Conservation (phyloP, 2,113 vertebrate species). For the Mesembrinibis cayennensis region DNA sequence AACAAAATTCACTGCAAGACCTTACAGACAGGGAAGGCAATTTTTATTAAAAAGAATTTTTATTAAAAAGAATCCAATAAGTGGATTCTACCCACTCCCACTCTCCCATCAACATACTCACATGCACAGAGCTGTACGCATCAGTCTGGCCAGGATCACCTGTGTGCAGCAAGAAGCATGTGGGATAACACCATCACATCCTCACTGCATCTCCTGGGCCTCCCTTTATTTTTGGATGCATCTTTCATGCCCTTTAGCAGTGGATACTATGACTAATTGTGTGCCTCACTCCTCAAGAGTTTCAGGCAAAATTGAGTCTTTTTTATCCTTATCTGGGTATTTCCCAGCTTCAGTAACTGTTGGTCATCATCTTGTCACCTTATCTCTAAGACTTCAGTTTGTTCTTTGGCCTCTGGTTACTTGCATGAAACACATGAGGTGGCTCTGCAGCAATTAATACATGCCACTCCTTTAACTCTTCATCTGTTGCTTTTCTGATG, state of each 20-base stretch:
- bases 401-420: neutral
- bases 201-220: neutral
- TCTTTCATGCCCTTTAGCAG: neutral
- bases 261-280: rapidly evolving
- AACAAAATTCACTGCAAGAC: neutral
- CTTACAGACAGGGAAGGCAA: neutral
- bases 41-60: neutral
- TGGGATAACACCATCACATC: neutral
- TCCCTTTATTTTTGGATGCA: neutral
- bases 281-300: neutral
- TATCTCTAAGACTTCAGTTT: neutral
- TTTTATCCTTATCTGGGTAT: neutral
- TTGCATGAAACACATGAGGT: neutral
- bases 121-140: neutral
- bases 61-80: neutral
- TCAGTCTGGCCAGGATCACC: neutral
- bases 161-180: neutral
- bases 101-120: neutral
- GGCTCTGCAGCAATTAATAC: neutral
- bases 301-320: neutral
- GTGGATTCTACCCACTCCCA: neutral
- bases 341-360: neutral
- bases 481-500: neutral
- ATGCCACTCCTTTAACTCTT: neutral
- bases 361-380: neutral